Base-by-base conservation (phyloP, 2,888 invertebrate genomes). In the Podotricha telesiphe region DNA sequence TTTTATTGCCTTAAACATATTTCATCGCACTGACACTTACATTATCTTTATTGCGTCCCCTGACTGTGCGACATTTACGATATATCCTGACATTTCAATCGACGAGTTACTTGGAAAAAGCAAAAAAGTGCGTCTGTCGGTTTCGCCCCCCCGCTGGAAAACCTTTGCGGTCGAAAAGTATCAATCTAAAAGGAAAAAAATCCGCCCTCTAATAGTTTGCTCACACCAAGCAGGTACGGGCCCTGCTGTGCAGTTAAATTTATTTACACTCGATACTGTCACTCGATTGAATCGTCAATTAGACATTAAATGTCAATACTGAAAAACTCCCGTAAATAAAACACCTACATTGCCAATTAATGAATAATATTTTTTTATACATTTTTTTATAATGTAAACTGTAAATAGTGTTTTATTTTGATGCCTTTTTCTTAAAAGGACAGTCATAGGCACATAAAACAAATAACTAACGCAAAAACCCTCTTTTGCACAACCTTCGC, bases 111-210 rank as follows among this genome's bases (percentile, higher is more conserved):
- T 81, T 73, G 81, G 84, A 86, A 88, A 79, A 75, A 72, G 77
- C 34, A 68, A 75, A 76, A 74, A 78, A 78, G 77, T 73, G 71
- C 78, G 79, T 82, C 81, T 82, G 82, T 84, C 85, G 84, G 81
- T 75, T 75, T 73, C 75, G 82, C 87, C 90, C 91, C n/a, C 91
- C 81, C 86, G 85, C 84, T 89, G 71, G 80, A 77, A 77, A 78
- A 80, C 78, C 84, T 87, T 91, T 92, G 91, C 91, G 91, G 92
- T 90, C 81, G 79, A 86, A 87, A 89, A 83, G 87, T 88, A 89
- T 91, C 89, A 88, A 90, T 89, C 86, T 83, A 78, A 78, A 45
- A 76, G 80, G 55, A 85, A 87, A 88, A 86, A 84, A 73, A 69
- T 72, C 63, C 22, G 69, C 76, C 72, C 78, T 80, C 80, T 83